Evolutionary conservation across 2,797 vertebrate genomes (phyloP).

Genomic region (Lagodon rhomboides): DNA sequence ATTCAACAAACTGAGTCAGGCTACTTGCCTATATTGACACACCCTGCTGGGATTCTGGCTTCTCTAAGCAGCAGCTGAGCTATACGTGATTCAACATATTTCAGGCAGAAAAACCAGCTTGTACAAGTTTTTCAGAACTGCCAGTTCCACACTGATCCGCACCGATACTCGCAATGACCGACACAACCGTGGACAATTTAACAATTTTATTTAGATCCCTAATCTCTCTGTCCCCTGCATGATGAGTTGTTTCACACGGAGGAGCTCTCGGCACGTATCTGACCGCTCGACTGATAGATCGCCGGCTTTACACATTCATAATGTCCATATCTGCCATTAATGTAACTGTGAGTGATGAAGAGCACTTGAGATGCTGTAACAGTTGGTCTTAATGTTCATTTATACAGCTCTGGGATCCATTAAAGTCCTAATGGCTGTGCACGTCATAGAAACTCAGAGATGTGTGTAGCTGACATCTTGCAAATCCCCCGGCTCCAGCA

Average conservation of each 20-base stretch:
- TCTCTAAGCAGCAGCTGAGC: background rate
- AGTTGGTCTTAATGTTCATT: constrained; percentile 14
- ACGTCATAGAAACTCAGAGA: constrained; percentile 11
- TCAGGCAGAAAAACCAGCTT: background rate
- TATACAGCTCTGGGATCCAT: constrained; percentile 13
- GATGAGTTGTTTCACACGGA: background rate
- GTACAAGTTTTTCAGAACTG: background rate
- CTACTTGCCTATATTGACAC: background rate
- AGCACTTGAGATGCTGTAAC: constrained; percentile 1
- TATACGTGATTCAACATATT: constrained; percentile 1
- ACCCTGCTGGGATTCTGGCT: background rate
- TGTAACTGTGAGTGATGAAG: constrained; percentile 9
- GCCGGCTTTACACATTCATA: constrained; percentile 6
- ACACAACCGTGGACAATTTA: background rate
- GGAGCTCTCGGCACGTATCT: background rate
- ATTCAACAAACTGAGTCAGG: too few relatives aligned
- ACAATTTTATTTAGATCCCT: constrained; percentile 14
- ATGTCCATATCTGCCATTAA: constrained; percentile 23
- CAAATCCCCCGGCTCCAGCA: background rate
- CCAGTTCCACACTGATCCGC: background rate
- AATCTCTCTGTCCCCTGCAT: background rate
- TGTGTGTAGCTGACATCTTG: background rate
- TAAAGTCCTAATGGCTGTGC: constrained; percentile 7
- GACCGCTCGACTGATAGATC: constrained; percentile 5
- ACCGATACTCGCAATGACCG: background rate